Conservation (phyloP, 2,888 invertebrate species). For the Uropetala carovei region DNA sequence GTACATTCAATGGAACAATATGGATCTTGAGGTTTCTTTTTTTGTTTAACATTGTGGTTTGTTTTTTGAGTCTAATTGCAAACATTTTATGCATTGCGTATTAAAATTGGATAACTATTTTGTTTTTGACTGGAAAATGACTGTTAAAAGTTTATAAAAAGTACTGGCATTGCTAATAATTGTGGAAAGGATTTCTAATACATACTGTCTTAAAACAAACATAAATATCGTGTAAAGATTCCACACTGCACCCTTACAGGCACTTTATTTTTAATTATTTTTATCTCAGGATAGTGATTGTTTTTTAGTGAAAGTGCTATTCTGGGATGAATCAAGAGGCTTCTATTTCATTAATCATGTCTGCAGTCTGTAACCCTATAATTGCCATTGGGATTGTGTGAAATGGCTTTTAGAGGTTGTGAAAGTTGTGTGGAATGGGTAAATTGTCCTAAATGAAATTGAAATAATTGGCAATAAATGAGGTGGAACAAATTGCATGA, state of each 20-base stretch:
- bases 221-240: conserved; percentile 11
- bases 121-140: not conserved
- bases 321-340: conserved; percentile 36
- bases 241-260: conserved; percentile 51
- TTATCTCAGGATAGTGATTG: conserved; percentile 18
- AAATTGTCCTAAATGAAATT: conserved; percentile 5
- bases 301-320: conserved; percentile 38
- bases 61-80: not conserved
- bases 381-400: conserved; percentile 51
- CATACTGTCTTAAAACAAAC: not conserved
- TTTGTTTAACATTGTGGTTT: not conserved
- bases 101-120: not conserved
- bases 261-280: conserved; percentile 46
- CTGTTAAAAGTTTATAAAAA: not conserved
- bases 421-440: conserved; percentile 54
- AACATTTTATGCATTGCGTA: not conserved
- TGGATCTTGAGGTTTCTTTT: not conserved
- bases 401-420: conserved; percentile 50
- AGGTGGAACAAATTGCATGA: not conserved
- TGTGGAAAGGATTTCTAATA: not conserved
- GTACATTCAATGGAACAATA: not conserved
- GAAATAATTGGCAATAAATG: conserved; percentile 56
- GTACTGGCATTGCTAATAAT: not conserved
- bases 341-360: conserved; percentile 61
- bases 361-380: conserved; percentile 13